Evolutionary conservation across 2,888 invertebrate species (phyloP).

Genomic region (Dolichopus griseipennis): DNA sequence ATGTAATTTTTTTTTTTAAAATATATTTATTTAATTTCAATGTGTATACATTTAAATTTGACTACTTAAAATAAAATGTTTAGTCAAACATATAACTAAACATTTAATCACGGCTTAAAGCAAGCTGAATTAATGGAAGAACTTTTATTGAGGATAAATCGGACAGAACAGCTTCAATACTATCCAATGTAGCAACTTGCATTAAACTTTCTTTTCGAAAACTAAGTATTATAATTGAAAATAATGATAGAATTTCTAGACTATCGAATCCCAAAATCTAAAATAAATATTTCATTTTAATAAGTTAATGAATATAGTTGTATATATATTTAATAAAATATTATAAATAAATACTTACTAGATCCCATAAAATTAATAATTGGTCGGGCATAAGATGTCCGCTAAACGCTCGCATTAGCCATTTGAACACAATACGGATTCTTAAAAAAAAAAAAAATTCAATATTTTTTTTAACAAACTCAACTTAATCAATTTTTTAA

Average conservation of each 20-base stretch:
- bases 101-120: constrained; percentile 57
- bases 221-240: constrained; percentile 75
- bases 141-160: constrained; percentile 82
- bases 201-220: constrained; percentile 80
- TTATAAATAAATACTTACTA: constrained; percentile 41
- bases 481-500: neutral
- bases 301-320: neutral
- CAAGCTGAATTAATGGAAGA: constrained; percentile 72
- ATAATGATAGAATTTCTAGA: constrained; percentile 76
- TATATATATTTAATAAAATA: neutral
- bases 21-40: neutral
- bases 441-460: constrained; percentile 47
- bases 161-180: constrained; percentile 76
- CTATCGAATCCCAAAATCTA: constrained; percentile 81
- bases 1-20: neutral
- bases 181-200: constrained; percentile 62
- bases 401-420: constrained; percentile 93
- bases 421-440: constrained; percentile 84
- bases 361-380: constrained; percentile 84
- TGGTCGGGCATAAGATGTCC: constrained; percentile 91
- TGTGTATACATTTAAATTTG: neutral
- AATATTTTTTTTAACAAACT: too few relatives aligned
- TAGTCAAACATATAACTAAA: neutral
- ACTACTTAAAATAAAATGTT: constrained; percentile 1
- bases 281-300: constrained; percentile 10